phyloP scores from a whole-genome alignment of 2,113 vertebrate species.

The Forbesichthys agassizii region DNA sequence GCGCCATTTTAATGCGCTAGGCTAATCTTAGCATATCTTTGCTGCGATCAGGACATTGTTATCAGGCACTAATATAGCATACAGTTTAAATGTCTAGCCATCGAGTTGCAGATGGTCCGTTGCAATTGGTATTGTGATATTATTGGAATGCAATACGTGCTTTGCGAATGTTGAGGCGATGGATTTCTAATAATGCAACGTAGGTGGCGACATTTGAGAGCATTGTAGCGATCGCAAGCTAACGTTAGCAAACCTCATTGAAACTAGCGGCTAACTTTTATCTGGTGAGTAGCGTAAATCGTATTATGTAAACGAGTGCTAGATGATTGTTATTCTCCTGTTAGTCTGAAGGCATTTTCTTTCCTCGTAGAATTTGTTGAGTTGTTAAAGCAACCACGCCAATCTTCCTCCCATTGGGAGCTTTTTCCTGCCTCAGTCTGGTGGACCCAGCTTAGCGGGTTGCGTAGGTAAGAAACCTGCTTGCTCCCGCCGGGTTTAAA shows the following conservation, averaged over 20 bases:
- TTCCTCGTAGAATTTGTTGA: constrained; percentile 76
- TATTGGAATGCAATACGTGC: neutral
- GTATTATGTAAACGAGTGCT: constrained; percentile 27
- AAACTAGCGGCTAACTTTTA: neutral
- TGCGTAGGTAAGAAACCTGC: constrained; percentile 73
- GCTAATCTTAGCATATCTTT: constrained; percentile 17
- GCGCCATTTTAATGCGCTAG: constrained; percentile 36
- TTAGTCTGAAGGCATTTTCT: constrained; percentile 70
- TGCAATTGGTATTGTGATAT: neutral
- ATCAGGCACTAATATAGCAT: constrained; percentile 5
- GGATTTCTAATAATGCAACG: too few relatives aligned
- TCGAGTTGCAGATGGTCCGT: neutral
- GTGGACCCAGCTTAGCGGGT: constrained; percentile 74
- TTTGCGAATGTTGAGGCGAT: neutral
- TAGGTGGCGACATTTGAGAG: too few relatives aligned
- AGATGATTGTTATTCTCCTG: constrained; percentile 36
- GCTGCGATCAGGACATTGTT: neutral
- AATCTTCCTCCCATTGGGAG: constrained; percentile 68
- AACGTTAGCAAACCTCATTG: neutral
- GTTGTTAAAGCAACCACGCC: constrained; percentile 72
- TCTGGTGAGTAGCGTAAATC: neutral
- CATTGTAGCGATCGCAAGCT: constrained; percentile 19
- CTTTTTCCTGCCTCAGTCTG: constrained; percentile 72
- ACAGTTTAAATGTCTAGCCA: constrained; percentile 4
- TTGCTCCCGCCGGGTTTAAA: constrained; percentile 47